phyloP scores from a whole-genome alignment of 2,113 vertebrate species.

The Burhinus oedicnemus region DNA sequence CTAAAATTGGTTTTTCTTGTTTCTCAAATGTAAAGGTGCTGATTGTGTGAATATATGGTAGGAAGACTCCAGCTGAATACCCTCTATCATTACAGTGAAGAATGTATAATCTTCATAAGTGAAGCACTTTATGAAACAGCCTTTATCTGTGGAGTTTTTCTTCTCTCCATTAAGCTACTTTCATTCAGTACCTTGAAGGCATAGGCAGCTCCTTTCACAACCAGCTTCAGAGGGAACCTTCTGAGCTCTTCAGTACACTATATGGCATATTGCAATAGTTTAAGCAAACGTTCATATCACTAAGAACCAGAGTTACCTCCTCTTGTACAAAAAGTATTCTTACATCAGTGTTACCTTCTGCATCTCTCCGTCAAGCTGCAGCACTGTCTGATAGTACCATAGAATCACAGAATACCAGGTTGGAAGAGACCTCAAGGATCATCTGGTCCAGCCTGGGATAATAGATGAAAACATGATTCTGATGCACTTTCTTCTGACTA shows the following conservation, averaged over 20 bases:
- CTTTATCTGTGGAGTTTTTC: not conserved
- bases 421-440: not conserved
- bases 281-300: not conserved
- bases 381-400: not conserved
- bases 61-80: not conserved
- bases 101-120: not conserved
- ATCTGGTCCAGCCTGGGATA: not conserved
- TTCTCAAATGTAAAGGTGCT: not conserved
- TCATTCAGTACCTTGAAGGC: not conserved
- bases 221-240: not conserved
- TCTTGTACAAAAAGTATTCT: not conserved
- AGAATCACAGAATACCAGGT: not conserved
- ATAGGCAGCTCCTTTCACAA: not conserved
- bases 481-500: not conserved
- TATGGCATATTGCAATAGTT: not conserved
- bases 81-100: not conserved
- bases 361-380: not conserved
- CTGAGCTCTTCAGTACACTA: not conserved
- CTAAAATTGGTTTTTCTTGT: fast-evolving
- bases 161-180: not conserved
- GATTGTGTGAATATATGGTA: not conserved
- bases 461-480: not conserved
- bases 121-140: not conserved
- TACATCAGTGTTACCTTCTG: not conserved
- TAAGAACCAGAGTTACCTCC: not conserved